These are phyloP conservation scores for Neodiprion fabricii DNA, from an alignment of 1,140 invertebrate species.

Conservation along the genomic window DNA sequence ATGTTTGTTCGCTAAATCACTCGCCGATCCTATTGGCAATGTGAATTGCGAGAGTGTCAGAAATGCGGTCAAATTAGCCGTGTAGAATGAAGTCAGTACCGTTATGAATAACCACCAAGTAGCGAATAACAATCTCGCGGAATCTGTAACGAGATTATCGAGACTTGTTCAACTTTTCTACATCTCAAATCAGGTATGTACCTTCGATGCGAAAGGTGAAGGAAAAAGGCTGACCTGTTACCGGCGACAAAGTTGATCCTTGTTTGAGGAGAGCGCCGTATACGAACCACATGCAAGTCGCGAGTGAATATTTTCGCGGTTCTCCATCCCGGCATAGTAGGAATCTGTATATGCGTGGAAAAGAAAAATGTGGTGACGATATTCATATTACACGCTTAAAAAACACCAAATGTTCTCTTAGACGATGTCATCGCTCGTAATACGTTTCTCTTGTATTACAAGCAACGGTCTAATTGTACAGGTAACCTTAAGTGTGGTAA, in stretches of 20 bases:
- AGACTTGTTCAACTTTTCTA: slow-evolving; percentile 22
- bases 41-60: slow-evolving; percentile 84
- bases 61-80: slow-evolving; percentile 89
- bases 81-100: slow-evolving; percentile 89
- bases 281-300: slow-evolving; percentile 83
- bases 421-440: no score
- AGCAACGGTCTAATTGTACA: no score
- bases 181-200: no score
- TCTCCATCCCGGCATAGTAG: slow-evolving; percentile 62
- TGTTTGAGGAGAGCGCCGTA: slow-evolving; percentile 89
- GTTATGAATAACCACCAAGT: slow-evolving; percentile 93
- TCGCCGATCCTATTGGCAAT: slow-evolving; percentile 72
- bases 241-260: slow-evolving; percentile 78
- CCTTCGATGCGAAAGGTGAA: background rate
- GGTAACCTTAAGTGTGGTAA: no score
- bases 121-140: slow-evolving; percentile 81
- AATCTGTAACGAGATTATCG: slow-evolving; percentile 67
- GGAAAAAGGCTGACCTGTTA: slow-evolving; percentile 66
- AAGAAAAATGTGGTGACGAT: no score
- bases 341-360: slow-evolving; percentile 28
- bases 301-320: slow-evolving; percentile 67
- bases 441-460: no score
- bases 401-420: no score
- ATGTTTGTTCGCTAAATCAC: slow-evolving; percentile 72
- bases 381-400: no score